These are phyloP conservation scores for Gambusia affinis DNA, from an alignment of 2,113 vertebrate genomes.

Conservation along the genomic window DNA sequence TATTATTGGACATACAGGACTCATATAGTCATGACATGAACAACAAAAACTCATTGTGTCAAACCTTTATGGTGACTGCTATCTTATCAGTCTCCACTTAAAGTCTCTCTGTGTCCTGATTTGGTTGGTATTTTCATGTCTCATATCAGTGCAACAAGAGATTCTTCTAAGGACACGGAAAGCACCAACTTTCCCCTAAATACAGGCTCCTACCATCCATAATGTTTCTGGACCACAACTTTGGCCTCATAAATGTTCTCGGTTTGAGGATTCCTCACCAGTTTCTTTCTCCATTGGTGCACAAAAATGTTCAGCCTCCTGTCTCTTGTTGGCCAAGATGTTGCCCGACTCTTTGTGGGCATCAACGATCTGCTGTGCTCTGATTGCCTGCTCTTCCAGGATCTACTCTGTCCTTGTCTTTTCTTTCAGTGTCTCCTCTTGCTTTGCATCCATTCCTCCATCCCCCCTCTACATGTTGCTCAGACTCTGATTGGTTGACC, in stretches of 20 bases:
- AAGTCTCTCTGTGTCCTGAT: not conserved
- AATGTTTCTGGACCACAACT: too few species aligned
- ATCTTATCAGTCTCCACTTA: not conserved
- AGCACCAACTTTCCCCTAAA: not conserved
- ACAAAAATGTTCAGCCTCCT: not conserved
- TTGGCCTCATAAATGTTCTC: not conserved
- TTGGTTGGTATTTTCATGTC: not conserved
- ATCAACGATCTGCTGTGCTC: too few species aligned
- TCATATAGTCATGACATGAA: not conserved
- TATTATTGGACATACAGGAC: not conserved
- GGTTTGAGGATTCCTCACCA: not conserved
- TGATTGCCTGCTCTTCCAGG: too few species aligned
- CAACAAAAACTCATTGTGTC: not conserved
- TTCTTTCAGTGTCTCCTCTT: too few species aligned
- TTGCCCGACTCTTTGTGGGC: too few species aligned
- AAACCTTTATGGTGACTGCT: not conserved
- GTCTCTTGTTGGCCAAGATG: too few species aligned
- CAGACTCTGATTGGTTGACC: conserved; percentile 54
- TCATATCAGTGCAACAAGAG: not conserved
- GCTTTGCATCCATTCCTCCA: not conserved
- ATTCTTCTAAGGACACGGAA: too few species aligned
- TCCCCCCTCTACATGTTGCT: conserved; percentile 54
- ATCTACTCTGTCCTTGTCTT: too few species aligned
- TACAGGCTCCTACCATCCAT: not conserved
- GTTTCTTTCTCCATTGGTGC: not conserved